Evolutionary conservation across 2,797 vertebrate genomes (phyloP).

Genomic region (Naso thynnoides): DNA sequence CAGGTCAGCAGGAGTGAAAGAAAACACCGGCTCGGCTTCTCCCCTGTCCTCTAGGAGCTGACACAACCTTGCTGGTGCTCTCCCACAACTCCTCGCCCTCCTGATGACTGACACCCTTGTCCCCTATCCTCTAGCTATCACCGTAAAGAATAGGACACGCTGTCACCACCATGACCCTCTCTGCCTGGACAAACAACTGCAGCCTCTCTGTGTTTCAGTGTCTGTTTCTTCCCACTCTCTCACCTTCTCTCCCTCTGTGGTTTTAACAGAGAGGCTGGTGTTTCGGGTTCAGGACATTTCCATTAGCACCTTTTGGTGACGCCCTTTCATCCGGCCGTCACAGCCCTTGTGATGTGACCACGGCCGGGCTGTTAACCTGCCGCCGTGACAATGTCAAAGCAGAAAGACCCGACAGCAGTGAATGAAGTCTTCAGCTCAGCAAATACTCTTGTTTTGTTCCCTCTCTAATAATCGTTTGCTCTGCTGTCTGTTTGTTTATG

Average conservation of each 20-base stretch:
- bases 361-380: constrained; percentile 55
- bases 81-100: constrained; percentile 6
- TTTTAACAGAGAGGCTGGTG: constrained; percentile 44
- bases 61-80: constrained; percentile 48
- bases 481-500: constrained; percentile 61
- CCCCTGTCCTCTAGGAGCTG: constrained; percentile 49
- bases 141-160: constrained; percentile 44
- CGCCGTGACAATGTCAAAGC: constrained; percentile 40
- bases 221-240: constrained; percentile 37
- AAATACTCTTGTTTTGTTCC: constrained; percentile 32
- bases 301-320: constrained; percentile 77
- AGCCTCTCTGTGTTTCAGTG: constrained; percentile 21
- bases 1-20: constrained; percentile 67
- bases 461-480: constrained; percentile 56
- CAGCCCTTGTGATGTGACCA: constrained; percentile 62
- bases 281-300: constrained; percentile 68
- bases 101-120: constrained; percentile 61
- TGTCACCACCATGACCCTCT: constrained; percentile 57
- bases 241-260: constrained; percentile 24
- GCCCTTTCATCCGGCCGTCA: constrained; percentile 67
- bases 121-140: constrained; percentile 38
- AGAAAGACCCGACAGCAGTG: constrained; percentile 33
- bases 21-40: constrained; percentile 54
- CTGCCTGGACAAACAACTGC: constrained; percentile 47
- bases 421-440: constrained; percentile 45